A percentile compares a stretch with the other conserved stretches of the same genome.
Evolutionary conservation across 2,888 invertebrate species (phyloP).

Genomic region (Mechanitis mazaeus): DNA sequence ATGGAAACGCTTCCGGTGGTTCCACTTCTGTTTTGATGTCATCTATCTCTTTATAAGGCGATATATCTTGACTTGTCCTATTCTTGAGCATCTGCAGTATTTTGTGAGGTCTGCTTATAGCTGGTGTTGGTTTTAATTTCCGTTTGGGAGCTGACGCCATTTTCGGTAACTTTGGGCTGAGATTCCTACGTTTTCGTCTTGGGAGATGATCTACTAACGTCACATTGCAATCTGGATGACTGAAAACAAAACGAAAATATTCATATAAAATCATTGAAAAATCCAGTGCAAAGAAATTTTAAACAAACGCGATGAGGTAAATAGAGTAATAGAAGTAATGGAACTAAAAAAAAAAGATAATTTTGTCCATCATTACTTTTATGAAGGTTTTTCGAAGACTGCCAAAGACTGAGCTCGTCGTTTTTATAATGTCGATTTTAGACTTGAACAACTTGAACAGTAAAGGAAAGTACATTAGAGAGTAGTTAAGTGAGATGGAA

Average conservation of each 20-base stretch:
- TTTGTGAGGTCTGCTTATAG: conserved; percentile 48
- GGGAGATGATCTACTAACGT: conserved; percentile 54
- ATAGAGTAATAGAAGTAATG: too few species aligned
- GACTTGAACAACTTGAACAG: too few species aligned
- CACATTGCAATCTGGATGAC: conserved; percentile 53
- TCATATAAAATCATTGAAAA: not conserved
- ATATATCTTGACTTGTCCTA: conserved; percentile 43
- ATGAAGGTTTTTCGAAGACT: too few species aligned
- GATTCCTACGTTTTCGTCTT: conserved; percentile 46
- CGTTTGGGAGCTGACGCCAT: conserved; percentile 51
- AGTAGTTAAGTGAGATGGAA: too few species aligned
- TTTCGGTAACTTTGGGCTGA: conserved; percentile 48
- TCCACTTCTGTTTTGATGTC: conserved; percentile 45
- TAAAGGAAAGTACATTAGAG: too few species aligned
- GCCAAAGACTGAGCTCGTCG: too few species aligned
- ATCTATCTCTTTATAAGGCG: conserved; percentile 37
- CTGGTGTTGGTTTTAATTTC: conserved; percentile 51
- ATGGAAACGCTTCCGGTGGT: conserved; percentile 59
- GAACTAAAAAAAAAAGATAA: too few species aligned
- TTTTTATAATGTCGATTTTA: too few species aligned
- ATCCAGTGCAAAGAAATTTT: too few species aligned
- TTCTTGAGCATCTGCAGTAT: conserved; percentile 61
- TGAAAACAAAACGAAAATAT: conserved; percentile 28
- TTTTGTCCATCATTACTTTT: too few species aligned
- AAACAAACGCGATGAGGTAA: too few species aligned